Percentiles rank a stretch among this genome's conserved stretches.
Evolutionary conservation across 2,113 vertebrate species (phyloP).

Genomic region (Eidolon helvum): DNA sequence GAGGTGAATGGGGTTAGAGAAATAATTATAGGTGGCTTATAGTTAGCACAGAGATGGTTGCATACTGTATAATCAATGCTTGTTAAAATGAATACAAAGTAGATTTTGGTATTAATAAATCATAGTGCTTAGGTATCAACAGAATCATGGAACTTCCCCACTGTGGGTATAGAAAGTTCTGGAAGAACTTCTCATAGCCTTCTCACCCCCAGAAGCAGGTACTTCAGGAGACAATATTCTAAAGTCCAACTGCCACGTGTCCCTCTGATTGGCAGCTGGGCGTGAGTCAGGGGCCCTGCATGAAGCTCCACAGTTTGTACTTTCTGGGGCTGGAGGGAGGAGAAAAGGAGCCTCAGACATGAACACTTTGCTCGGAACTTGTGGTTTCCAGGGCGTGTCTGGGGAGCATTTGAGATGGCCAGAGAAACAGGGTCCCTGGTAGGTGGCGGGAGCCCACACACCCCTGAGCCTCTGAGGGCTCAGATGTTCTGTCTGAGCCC

Average conservation of each 20-base stretch:
- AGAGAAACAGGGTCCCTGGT: neutral
- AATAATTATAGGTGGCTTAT: neutral
- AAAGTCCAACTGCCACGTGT: neutral
- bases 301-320: neutral
- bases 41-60: neutral
- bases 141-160: neutral
- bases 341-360: too few relatives aligned
- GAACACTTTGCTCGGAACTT: too few relatives aligned
- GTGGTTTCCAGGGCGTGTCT: neutral
- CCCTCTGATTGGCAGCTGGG: neutral
- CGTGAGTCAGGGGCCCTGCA: neutral
- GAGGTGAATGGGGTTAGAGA: neutral
- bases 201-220: neutral
- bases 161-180: neutral
- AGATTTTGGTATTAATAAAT: neutral
- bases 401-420: neutral
- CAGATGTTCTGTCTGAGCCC: neutral
- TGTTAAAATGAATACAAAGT: neutral
- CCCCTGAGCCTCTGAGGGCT: neutral
- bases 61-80: neutral
- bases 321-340: neutral
- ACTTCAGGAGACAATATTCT: neutral
- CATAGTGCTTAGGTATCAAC: neutral
- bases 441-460: accelerated
- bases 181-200: neutral